These are phyloP conservation scores for Leuciscus idus DNA, from an alignment of 2,113 vertebrate genomes.

Conservation along the genomic window DNA sequence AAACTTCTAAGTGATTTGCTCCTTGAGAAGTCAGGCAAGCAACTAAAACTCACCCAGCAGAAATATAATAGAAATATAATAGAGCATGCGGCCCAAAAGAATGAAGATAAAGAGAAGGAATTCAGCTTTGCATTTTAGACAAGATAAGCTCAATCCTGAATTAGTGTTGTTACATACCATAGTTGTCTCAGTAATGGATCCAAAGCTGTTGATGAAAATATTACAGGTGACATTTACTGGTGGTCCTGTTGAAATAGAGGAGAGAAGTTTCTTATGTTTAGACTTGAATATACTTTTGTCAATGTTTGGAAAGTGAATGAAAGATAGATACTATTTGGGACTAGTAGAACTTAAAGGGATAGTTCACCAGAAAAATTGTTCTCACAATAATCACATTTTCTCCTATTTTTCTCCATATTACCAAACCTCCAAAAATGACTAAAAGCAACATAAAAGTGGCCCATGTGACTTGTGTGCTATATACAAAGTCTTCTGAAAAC, in stretches of 20 bases:
- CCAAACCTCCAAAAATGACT: too few relatives aligned
- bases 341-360: neutral
- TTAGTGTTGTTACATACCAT: constrained; percentile 81
- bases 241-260: constrained; percentile 76
- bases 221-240: constrained; percentile 96
- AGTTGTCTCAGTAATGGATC: constrained; percentile 92
- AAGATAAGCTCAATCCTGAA: neutral
- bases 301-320: neutral
- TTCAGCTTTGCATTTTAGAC: neutral
- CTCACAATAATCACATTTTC: too few relatives aligned
- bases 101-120: neutral
- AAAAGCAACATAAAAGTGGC: too few relatives aligned
- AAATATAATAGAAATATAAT: neutral
- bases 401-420: too few relatives aligned
- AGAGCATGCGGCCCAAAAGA: neutral
- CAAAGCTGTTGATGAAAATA: constrained; percentile 97
- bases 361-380: too few relatives aligned
- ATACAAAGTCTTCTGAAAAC: too few relatives aligned
- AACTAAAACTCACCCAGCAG: constrained; percentile 31
- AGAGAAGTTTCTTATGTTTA: constrained; percentile 14
- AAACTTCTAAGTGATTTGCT: constrained; percentile 69
- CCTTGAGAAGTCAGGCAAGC: constrained; percentile 51
- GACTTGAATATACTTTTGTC: neutral
- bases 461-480: too few relatives aligned
- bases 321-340: neutral